phyloP scores from a whole-genome alignment of 2,888 invertebrate species.

The Meiosimyza platycephala region DNA sequence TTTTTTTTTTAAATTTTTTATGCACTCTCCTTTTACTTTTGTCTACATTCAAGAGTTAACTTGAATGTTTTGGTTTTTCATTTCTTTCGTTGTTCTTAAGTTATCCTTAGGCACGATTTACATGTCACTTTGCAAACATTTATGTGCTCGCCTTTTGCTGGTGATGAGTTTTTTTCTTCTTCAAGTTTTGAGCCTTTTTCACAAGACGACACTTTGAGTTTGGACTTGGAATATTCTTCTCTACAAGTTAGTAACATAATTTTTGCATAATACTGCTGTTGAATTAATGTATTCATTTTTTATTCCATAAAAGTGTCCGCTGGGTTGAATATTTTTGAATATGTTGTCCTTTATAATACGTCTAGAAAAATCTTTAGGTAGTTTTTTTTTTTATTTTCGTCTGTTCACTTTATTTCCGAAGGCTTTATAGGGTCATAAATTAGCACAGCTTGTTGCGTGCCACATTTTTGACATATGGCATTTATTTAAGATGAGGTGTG shows the following conservation, averaged over 20 bases:
- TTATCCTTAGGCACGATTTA: conserved; percentile 57
- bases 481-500: no score
- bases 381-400: no score
- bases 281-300: not conserved
- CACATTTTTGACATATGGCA: no score
- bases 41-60: not conserved
- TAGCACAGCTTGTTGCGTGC: no score
- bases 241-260: conserved; percentile 2
- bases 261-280: conserved; percentile 20
- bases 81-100: conserved; percentile 20
- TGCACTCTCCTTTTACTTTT: conserved; percentile 3
- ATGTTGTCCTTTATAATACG: no score
- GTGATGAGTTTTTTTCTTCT: not conserved
- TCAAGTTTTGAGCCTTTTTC: not conserved
- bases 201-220: conserved; percentile 12
- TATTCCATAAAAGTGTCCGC: no score
- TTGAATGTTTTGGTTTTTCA: not conserved
- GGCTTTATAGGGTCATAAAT: no score
- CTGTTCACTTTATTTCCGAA: no score
- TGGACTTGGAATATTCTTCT: not conserved
- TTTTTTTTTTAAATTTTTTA: conserved; percentile 3
- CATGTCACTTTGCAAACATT: conserved; percentile 56
- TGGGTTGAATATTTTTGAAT: no score
- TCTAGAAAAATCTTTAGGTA: no score
- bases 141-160: conserved; percentile 12